Percentiles rank a stretch among this genome's conserved stretches.
Conservation (phyloP, 2,888 invertebrate species). For the Limnephilus lunatus region DNA sequence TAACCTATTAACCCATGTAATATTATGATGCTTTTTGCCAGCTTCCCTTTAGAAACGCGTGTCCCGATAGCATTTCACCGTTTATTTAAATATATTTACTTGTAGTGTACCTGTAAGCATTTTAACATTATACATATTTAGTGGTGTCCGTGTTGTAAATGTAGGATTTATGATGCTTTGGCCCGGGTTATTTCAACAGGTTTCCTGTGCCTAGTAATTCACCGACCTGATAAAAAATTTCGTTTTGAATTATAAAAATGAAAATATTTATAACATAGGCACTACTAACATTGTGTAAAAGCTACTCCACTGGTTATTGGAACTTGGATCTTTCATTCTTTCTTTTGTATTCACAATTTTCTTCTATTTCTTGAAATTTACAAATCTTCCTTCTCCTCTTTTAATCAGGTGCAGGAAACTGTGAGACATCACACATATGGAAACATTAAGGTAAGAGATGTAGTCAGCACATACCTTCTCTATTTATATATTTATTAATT, state of each 20-base stretch:
- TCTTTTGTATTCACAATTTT: conserved; percentile 62
- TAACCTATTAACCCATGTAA: not conserved
- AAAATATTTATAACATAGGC: not conserved
- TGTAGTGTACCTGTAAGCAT: not conserved
- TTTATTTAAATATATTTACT: not conserved
- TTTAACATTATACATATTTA: not conserved
- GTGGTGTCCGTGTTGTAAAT: not conserved
- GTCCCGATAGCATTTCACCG: not conserved
- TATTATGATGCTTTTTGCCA: not conserved
- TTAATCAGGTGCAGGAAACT: conserved; percentile 84
- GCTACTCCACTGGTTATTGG: not conserved
- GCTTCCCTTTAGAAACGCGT: not conserved
- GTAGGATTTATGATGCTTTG: not conserved
- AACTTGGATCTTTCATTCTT: conserved; percentile 41
- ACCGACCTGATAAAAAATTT: not conserved
- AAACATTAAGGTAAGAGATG: conserved; percentile 82
- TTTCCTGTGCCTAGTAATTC: not conserved
- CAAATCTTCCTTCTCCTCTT: conserved; percentile 68
- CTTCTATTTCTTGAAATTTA: conserved; percentile 39
- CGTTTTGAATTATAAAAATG: not conserved
- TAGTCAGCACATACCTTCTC: not conserved
- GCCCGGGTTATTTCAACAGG: not conserved
- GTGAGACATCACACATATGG: conserved; percentile 84
- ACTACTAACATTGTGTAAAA: not conserved
- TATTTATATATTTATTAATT: not conserved